Conservation (phyloP, 2,113 vertebrate genomes). For the Pipra filicauda region DNA sequence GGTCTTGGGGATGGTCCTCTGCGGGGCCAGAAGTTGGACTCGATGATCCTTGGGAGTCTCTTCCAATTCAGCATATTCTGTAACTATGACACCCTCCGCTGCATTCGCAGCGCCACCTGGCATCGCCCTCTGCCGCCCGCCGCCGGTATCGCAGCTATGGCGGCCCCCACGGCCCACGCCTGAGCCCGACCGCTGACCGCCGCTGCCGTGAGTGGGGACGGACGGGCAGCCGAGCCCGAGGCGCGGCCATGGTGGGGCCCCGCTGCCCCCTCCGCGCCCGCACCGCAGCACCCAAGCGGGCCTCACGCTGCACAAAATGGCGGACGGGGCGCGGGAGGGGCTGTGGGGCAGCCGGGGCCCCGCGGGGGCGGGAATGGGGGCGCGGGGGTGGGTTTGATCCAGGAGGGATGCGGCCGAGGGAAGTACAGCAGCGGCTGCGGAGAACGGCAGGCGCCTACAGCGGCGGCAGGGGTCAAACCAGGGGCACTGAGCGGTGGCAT, state of each 20-base stretch:
- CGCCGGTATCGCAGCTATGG: neutral
- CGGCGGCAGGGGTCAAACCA: fast-evolving
- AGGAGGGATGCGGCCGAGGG: fast-evolving
- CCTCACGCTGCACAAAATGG: neutral
- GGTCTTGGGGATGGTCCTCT: too few relatives aligned
- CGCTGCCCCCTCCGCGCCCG: too few relatives aligned
- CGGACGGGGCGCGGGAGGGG: neutral
- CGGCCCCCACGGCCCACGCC: neutral
- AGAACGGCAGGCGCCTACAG: fast-evolving
- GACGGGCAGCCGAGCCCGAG: neutral
- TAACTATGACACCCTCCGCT: fast-evolving
- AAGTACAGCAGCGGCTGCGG: neutral
- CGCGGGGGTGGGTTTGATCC: fast-evolving
- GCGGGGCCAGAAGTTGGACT: fast-evolving
- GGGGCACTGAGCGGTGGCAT: neutral
- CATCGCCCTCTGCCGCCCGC: neutral
- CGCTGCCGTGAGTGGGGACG: neutral
- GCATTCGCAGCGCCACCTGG: neutral
- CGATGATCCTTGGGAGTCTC: fast-evolving
- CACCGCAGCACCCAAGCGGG: too few relatives aligned
- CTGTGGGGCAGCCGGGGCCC: neutral
- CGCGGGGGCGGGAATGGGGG: too few relatives aligned
- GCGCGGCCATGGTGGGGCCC: neutral
- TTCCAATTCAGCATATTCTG: neutral
- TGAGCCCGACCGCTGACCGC: neutral